A percentile compares a stretch with the other conserved stretches of the same genome.
These are phyloP conservation scores for Rallus limicola DNA, from an alignment of 2,113 vertebrate genomes.

Conservation along the genomic window DNA sequence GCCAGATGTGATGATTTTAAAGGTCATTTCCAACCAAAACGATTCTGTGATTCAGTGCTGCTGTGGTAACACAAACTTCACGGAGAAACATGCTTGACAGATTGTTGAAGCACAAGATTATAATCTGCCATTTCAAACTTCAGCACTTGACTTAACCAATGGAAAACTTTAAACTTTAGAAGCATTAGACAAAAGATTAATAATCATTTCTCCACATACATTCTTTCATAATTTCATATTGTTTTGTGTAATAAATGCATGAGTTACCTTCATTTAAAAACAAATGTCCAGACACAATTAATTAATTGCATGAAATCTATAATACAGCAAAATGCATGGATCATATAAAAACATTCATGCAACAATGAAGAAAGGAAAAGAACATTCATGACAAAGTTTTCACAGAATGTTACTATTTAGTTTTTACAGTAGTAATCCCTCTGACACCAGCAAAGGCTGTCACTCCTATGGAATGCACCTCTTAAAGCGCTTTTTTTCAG, in stretches of 20 bases:
- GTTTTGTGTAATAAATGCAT: neutral
- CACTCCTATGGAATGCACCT: neutral
- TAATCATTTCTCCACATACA: neutral
- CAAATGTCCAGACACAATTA: neutral
- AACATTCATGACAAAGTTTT: neutral
- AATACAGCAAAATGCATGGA: neutral
- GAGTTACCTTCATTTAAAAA: neutral
- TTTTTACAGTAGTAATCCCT: neutral
- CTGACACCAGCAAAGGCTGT: neutral
- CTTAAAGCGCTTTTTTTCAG: neutral
- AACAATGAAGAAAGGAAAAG: neutral
- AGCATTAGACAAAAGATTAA: neutral
- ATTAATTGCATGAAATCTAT: neutral
- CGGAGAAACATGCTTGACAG: neutral
- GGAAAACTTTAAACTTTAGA: conserved; percentile 23
- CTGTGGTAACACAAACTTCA: neutral
- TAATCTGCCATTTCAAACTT: neutral
- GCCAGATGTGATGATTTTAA: no score
- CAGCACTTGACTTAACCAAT: neutral
- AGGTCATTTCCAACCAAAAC: no score
- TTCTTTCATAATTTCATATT: neutral
- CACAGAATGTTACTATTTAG: neutral
- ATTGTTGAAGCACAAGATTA: neutral
- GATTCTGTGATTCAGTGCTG: neutral
- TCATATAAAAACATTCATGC: neutral